Percentiles rank a stretch among this genome's conserved stretches.
phyloP scores from a whole-genome alignment of 1,140 invertebrate genomes.

The Ruditapes philippinarum region DNA sequence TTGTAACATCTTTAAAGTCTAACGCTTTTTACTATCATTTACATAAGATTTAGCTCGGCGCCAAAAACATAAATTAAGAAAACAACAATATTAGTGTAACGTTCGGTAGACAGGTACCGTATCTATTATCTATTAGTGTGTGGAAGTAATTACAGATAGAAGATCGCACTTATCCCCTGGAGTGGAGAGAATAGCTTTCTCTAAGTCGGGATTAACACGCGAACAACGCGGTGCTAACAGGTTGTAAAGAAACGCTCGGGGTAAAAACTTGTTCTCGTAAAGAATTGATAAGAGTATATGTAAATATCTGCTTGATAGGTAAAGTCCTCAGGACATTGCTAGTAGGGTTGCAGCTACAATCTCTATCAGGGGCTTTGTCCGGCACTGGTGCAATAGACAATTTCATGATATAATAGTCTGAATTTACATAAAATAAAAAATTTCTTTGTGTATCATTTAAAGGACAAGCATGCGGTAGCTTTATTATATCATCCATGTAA shows the following conservation, averaged over 20 bases:
- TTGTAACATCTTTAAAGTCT: slow-evolving; percentile 13
- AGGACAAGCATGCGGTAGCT: no score
- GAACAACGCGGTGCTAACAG: slow-evolving; percentile 12
- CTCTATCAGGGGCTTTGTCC: not conserved
- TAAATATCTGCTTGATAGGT: no score
- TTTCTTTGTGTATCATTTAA: no score
- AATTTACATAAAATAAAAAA: no score
- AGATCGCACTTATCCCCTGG: not conserved
- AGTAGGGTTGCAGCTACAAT: not conserved
- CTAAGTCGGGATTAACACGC: slow-evolving; percentile 35
- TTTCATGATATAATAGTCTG: no score
- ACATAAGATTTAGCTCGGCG: slow-evolving; percentile 19
- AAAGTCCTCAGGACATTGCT: not conserved
- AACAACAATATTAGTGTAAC: slow-evolving; percentile 49
- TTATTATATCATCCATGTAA: no score
- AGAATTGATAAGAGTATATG: no score
- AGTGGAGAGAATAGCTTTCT: slow-evolving; percentile 16
- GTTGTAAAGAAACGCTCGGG: not conserved
- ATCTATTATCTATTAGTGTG: slow-evolving; percentile 38
- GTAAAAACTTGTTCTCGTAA: not conserved
- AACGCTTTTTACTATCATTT: slow-evolving; percentile 16
- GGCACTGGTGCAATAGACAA: no score
- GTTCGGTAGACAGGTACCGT: not conserved
- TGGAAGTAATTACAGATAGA: not conserved
- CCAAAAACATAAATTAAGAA: slow-evolving; percentile 52